Percentiles rank a stretch among this genome's conserved stretches.
Evolutionary conservation across 2,888 invertebrate genomes (phyloP).

Genomic region (Stenodema calcarata): DNA sequence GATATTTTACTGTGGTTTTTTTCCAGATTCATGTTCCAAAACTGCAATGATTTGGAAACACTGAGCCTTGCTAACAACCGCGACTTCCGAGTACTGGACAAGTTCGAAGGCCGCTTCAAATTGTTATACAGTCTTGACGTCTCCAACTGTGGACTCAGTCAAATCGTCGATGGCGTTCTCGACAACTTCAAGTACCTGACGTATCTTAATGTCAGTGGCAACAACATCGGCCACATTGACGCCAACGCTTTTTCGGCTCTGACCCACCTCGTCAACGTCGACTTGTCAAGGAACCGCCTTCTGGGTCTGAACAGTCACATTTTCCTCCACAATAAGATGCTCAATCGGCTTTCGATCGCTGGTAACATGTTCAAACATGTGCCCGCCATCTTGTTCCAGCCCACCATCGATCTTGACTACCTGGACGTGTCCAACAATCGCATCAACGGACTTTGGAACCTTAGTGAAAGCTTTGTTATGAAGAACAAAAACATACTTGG

Average conservation of each 20-base stretch:
- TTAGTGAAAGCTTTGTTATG: conserved; percentile 63
- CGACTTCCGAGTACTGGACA: conserved; percentile 53
- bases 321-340: conserved; percentile 72
- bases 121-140: conserved; percentile 76
- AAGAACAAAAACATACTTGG: conserved; percentile 66
- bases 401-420: conserved; percentile 69
- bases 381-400: conserved; percentile 71
- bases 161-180: conserved; percentile 70
- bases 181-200: conserved; percentile 75
- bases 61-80: conserved; percentile 64
- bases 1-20: background rate
- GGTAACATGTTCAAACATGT: conserved; percentile 75
- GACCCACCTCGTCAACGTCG: conserved; percentile 71
- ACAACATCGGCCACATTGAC: conserved; percentile 67
- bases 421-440: conserved; percentile 76
- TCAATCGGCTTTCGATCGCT: conserved; percentile 73
- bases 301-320: conserved; percentile 68
- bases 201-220: conserved; percentile 72
- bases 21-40: conserved; percentile 68
- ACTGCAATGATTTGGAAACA: conserved; percentile 71
- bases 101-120: conserved; percentile 62
- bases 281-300: conserved; percentile 75
- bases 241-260: conserved; percentile 63
- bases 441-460: conserved; percentile 70
- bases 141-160: conserved; percentile 74